phyloP scores from a whole-genome alignment of 1,140 invertebrate genomes.

The Eulimnadia texana region DNA sequence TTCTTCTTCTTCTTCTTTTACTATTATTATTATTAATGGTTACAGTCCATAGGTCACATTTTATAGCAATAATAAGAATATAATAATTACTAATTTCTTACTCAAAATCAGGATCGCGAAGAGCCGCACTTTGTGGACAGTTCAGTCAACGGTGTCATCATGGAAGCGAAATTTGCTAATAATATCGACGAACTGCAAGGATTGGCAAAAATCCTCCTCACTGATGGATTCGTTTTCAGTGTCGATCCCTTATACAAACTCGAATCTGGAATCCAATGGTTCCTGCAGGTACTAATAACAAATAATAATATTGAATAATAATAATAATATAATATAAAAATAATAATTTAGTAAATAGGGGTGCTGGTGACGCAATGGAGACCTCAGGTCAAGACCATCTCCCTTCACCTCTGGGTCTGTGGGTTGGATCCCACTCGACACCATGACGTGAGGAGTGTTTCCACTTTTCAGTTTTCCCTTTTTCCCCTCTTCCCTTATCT shows the following conservation, averaged over 20 bases:
- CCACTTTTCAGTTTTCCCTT: too few species aligned
- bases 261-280: conserved; percentile 31
- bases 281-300: conserved; percentile 25
- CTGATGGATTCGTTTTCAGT: conserved; percentile 34
- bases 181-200: conserved; percentile 23
- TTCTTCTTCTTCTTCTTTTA: neutral
- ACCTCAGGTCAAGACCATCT: too few species aligned
- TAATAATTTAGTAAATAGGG: too few species aligned
- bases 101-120: conserved; percentile 28
- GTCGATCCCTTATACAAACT: conserved; percentile 34
- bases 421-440: too few species aligned
- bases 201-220: conserved; percentile 27
- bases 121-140: conserved; percentile 25
- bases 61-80: neutral
- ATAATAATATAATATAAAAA: neutral
- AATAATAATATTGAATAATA: neutral
- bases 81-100: conserved; percentile 1
- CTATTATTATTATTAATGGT: too few species aligned
- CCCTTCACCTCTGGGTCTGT: too few species aligned
- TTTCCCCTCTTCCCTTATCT: too few species aligned
- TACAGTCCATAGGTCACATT: too few species aligned
- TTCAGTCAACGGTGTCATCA: conserved; percentile 26
- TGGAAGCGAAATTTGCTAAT: conserved; percentile 30
- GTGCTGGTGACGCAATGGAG: too few species aligned
- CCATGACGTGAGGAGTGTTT: too few species aligned